Evolutionary conservation across 53 echinoderm and acorn worm genomes (phyloP).

Genomic region (Pentamera pediparva): DNA sequence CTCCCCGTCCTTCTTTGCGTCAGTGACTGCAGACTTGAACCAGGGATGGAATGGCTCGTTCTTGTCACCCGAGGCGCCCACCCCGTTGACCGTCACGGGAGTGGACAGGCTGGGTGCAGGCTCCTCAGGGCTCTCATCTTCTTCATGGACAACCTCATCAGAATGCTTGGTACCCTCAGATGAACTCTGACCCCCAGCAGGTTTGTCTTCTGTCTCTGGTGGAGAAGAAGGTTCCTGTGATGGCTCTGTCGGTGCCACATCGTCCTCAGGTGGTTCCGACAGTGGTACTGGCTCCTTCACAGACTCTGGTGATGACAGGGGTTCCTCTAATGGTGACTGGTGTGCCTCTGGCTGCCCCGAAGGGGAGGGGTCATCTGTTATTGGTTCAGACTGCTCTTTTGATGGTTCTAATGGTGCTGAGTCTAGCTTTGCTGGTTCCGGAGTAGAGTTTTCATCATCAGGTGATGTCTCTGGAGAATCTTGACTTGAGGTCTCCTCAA

Average conservation of each 20-base stretch:
- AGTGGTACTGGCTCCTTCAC: no score
- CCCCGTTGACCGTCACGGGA: not conserved
- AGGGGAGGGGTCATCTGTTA: not conserved
- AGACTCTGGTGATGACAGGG: no score
- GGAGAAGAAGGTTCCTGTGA: not conserved
- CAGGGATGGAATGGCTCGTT: conserved; percentile 87
- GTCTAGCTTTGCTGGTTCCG: not conserved
- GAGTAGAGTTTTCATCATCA: not conserved
- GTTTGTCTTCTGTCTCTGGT: not conserved
- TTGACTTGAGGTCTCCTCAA: conserved; percentile 21
- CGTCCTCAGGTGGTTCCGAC: not conserved
- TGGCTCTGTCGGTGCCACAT: not conserved
- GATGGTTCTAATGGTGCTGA: not conserved
- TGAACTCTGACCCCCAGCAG: not conserved
- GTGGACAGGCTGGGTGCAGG: not conserved
- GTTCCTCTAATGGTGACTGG: no score
- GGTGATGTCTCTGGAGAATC: conserved; percentile 15
- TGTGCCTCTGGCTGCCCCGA: conserved; percentile 21
- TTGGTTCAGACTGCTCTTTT: not conserved
- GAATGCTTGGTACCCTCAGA: not conserved
- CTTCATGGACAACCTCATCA: no score
- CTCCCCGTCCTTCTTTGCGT: conserved; percentile 90
- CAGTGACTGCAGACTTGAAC: conserved; percentile 70
- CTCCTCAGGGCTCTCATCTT: not conserved
- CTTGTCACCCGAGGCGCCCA: not conserved